phyloP scores from a whole-genome alignment of 2,797 vertebrate genomes.

The Parambassis ranga region DNA sequence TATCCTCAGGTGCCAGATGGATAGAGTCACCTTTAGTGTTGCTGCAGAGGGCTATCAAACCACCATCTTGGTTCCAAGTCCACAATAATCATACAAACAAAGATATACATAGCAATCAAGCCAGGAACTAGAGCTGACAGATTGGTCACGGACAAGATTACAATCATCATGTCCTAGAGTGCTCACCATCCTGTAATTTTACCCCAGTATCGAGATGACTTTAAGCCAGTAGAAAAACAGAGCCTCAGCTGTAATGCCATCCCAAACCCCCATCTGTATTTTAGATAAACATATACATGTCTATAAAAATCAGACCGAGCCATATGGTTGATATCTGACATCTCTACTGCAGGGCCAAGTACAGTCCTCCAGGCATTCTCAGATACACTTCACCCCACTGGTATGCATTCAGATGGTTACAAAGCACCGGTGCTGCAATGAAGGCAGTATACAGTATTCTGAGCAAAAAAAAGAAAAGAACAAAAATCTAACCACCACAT shows the following conservation, averaged over 20 bases:
- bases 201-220: slow-evolving; percentile 3
- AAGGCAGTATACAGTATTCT: slow-evolving; percentile 7
- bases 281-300: slow-evolving; percentile 35
- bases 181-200: slow-evolving; percentile 42
- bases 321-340: slow-evolving; percentile 54
- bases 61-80: slow-evolving; percentile 4
- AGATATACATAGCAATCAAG: slow-evolving; percentile 40
- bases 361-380: slow-evolving; percentile 49
- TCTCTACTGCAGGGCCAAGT: slow-evolving; percentile 36
- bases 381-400: slow-evolving; percentile 58
- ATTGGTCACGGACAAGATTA: slow-evolving; percentile 41
- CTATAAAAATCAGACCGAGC: slow-evolving; percentile 39
- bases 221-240: slow-evolving; percentile 14
- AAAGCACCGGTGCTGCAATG: slow-evolving; percentile 16
- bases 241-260: slow-evolving; percentile 14
- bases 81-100: slow-evolving; percentile 33
- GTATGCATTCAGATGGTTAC: slow-evolving; percentile 53
- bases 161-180: slow-evolving; percentile 33
- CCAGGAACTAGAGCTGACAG: slow-evolving; percentile 30
- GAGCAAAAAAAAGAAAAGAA: background rate
- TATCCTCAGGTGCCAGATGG: slow-evolving; percentile 62
- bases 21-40: slow-evolving; percentile 60
- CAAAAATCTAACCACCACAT: background rate
- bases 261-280: slow-evolving; percentile 17
- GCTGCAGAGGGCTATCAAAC: slow-evolving; percentile 33